These are phyloP conservation scores for Pollenia labialis DNA, from an alignment of 2,888 invertebrate species.

Conservation along the genomic window DNA sequence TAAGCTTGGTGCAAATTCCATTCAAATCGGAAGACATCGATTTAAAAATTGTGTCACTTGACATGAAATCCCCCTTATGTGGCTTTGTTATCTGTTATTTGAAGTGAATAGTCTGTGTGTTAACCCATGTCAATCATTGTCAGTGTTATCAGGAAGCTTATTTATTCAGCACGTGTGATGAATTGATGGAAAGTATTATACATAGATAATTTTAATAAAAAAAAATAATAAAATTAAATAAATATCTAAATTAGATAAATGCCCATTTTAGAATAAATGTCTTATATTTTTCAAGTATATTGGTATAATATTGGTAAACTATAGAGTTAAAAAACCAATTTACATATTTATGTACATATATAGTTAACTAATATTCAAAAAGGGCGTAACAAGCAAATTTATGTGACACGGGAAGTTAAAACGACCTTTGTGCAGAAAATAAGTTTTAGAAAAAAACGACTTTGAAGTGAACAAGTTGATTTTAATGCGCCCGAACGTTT, in stretches of 20 bases:
- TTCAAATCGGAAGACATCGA: no score
- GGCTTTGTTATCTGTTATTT: neutral
- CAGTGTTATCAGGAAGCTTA: conserved; percentile 56
- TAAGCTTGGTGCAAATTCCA: no score
- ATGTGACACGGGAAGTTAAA: no score
- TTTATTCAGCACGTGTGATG: conserved; percentile 29
- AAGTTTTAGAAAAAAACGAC: no score
- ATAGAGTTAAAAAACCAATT: neutral
- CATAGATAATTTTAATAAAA: neutral
- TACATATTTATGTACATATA: neutral
- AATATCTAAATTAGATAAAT: conserved; percentile 29
- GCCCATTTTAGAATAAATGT: neutral
- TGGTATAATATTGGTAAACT: no score
- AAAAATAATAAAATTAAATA: neutral
- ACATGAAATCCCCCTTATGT: no score
- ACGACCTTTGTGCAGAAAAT: no score
- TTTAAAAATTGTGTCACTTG: no score
- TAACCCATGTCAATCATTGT: conserved; percentile 66
- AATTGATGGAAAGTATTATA: neutral
- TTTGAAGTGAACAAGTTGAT: no score
- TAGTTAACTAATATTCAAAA: neutral
- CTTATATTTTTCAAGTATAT: no score
- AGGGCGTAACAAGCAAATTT: no score
- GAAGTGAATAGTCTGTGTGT: conserved; percentile 39
- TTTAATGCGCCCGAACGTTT: no score